Evolutionary conservation across 2,797 vertebrate genomes (phyloP).

Genomic region (Natrix natrix): DNA sequence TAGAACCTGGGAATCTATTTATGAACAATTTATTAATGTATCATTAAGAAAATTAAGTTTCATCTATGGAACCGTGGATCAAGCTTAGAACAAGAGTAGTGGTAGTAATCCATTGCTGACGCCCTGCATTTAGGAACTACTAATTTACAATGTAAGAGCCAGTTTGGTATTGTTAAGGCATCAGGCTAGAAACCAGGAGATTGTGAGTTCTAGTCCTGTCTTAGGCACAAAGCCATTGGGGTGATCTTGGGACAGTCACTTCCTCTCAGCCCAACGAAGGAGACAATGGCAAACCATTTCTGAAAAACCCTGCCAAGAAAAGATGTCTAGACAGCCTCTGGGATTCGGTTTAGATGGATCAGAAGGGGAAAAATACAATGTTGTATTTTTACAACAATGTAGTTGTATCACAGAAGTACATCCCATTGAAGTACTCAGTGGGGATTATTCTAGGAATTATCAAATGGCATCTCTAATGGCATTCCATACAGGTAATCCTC

Average conservation of each 20-base stretch:
- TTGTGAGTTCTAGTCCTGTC: neutral
- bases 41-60: neutral
- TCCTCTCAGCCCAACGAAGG: neutral
- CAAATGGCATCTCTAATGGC: neutral
- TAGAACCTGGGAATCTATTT: neutral
- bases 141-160: neutral
- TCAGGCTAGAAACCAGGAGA: neutral
- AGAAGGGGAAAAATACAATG: neutral
- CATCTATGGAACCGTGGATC: neutral
- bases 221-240: neutral
- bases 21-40: neutral
- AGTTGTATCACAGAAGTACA: neutral
- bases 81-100: neutral
- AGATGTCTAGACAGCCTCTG: neutral
- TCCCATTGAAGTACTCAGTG: neutral
- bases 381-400: neutral
- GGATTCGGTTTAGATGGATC: neutral
- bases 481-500: neutral
- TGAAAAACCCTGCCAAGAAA: neutral
- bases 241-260: neutral
- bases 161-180: neutral
- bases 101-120: neutral
- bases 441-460: neutral
- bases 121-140: neutral
- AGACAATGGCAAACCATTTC: neutral